Evolutionary conservation across 1,140 invertebrate genomes (phyloP).

Genomic region (Gryon sp.): DNA sequence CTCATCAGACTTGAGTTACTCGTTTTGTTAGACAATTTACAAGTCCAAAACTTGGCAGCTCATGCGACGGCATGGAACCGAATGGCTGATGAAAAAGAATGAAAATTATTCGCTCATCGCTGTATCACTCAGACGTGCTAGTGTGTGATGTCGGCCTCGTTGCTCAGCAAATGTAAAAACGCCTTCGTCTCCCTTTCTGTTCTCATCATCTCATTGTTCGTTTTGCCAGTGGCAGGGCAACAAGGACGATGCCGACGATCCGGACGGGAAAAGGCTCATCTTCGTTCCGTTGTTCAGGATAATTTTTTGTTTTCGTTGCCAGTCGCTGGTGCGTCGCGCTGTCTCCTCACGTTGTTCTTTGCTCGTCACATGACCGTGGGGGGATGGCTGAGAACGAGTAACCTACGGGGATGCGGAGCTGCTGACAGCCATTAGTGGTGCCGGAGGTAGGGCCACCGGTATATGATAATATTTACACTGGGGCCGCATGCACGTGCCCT

Average conservation of each 20-base stretch:
- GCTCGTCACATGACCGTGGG: constrained; percentile 54
- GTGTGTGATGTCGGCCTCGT: constrained; percentile 13
- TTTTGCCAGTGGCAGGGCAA: not conserved
- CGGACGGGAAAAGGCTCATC: constrained; percentile 39
- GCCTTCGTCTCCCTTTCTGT: too few relatives aligned
- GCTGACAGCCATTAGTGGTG: constrained; percentile 82
- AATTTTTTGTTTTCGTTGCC: constrained; percentile 23
- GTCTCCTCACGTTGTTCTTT: constrained; percentile 37
- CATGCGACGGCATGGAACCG: not conserved
- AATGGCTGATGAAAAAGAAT: constrained; percentile 8
- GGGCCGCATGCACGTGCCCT: constrained; percentile 92
- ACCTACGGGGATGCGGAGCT: constrained; percentile 76
- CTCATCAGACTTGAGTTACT: constrained; percentile 4
- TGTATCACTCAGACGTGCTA: constrained; percentile 4
- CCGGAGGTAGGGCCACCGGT: constrained; percentile 89
- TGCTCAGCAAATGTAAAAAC: constrained; percentile 6
- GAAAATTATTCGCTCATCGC: constrained; percentile 31
- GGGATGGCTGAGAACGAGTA: constrained; percentile 64
- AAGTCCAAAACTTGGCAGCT: constrained; percentile 19
- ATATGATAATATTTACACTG: constrained; percentile 97
- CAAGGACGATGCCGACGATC: constrained; percentile 13
- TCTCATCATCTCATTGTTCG: not conserved
- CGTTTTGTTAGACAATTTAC: constrained; percentile 18
- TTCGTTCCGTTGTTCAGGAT: constrained; percentile 16
- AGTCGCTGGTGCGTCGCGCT: constrained; percentile 28